Conservation (phyloP, 2,888 invertebrate species). For the Phyto melanocephala region DNA sequence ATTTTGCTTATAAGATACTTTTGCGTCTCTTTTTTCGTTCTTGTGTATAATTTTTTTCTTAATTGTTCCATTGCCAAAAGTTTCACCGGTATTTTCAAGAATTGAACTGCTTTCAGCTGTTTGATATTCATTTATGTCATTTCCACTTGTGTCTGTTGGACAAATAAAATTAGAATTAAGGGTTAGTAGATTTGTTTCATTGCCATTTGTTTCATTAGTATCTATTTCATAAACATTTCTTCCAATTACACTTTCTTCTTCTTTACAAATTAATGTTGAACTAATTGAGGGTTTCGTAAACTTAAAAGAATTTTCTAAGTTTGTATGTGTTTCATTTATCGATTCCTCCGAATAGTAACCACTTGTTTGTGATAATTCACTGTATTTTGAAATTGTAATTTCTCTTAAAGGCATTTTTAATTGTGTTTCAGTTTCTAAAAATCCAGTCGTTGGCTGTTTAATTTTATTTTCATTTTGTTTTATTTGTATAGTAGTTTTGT, state of each 20-base stretch:
- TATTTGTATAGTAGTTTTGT: too few species aligned
- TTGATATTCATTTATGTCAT: neutral
- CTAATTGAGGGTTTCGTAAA: neutral
- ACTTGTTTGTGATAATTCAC: neutral
- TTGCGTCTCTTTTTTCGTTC: neutral
- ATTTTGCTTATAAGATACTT: neutral
- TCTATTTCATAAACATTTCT: too few species aligned
- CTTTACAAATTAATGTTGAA: too few species aligned
- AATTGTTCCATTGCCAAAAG: neutral
- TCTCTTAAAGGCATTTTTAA: neutral
- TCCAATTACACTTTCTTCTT: too few species aligned
- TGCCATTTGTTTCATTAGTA: neutral
- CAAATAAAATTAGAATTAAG: conserved; percentile 8
- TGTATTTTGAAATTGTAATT: neutral
- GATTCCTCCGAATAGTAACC: neutral
- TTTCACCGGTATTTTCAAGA: neutral
- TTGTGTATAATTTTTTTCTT: neutral
- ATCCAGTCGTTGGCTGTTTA: too few species aligned
- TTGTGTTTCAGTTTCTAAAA: neutral
- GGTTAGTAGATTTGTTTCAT: neutral
- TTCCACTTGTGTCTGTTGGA: neutral
- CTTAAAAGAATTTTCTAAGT: neutral
- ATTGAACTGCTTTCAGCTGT: neutral
- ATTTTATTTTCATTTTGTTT: neutral
- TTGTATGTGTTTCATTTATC: neutral